These are phyloP conservation scores for Platalea minor DNA, from an alignment of 2,797 vertebrate species.

Conservation along the genomic window DNA sequence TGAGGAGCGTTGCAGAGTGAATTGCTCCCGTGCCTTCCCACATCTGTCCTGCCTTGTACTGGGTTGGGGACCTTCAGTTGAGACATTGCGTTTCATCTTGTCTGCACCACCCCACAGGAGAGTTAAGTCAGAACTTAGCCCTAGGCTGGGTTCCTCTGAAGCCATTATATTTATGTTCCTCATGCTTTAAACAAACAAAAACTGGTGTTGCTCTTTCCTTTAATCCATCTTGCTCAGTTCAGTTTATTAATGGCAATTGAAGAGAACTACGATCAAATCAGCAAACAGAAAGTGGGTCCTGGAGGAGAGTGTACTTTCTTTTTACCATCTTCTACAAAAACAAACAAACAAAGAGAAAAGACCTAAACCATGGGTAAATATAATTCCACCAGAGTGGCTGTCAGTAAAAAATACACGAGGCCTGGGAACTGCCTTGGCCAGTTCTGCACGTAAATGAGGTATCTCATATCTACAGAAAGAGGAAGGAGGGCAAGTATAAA, in stretches of 20 bases:
- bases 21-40: constrained; percentile 40
- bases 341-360: not conserved
- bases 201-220: constrained; percentile 24
- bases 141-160: constrained; percentile 40
- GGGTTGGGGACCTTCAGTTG: not conserved
- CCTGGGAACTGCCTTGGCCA: not conserved
- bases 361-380: not conserved
- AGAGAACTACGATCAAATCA: not conserved
- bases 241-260: constrained; percentile 29
- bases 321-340: not conserved
- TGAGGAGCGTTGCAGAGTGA: constrained; percentile 4
- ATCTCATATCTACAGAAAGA: not conserved
- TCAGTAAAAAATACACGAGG: not conserved
- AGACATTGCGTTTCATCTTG: constrained; percentile 24
- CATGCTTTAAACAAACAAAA: constrained; percentile 25
- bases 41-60: constrained; percentile 21
- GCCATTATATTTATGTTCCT: constrained; percentile 7
- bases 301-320: not conserved
- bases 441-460: not conserved
- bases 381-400: not conserved
- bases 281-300: not conserved
- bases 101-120: constrained; percentile 46
- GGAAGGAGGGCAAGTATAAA: not conserved
- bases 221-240: constrained; percentile 24
- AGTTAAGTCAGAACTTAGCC: constrained; percentile 48